Evolutionary conservation across 2,113 vertebrate species (phyloP), one percentile per base, ranked within the genome.

Genomic region (Toxotes chatareus): DNA sequence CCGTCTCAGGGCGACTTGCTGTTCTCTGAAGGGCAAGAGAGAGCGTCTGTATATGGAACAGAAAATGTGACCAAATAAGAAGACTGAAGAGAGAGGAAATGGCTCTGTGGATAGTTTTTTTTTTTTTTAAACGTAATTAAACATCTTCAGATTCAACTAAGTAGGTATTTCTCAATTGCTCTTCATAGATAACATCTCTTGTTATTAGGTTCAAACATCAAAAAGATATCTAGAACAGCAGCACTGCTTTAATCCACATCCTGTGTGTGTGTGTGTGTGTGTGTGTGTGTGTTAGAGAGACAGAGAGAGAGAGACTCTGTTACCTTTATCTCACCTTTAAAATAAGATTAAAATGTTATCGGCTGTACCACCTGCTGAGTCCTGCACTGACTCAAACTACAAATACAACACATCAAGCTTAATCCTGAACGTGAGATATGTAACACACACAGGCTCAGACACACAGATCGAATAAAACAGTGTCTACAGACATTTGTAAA

Each of bases 261-360:
- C 23, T 68, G 44, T 49, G 44, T 9, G 46, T 68, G 46, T 51
- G 65, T 36, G 46, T 12, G 42, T 40, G 7, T 40, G 7, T 40
- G n/a, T n/a, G 38, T 46, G 62, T 14, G 62, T 23, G 32, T 36
- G 32, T 55, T 38, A 38, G 3, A 44, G 42, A 32, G 31, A n/a
- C 2, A 60, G 3, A 19, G n/a, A 14, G 34, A 36, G 47, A 72
- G 16, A 67, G 76, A 42, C 56, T 79, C 62, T 51, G 40, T 61
- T 71, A 61, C 80, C 73, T 85, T 84, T 91, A 88, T 75, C 68
- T 79, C 76, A 69, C 66, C 79, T 79, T 90, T 55, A 83, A 91
- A 88, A 88, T 63, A 87, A 87, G 84, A 90, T 91, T 79, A 85
- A 85, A 91, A 84, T 79, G 74, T 92, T 91, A 91, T 89, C 88